Conservation (phyloP, 2,113 vertebrate species). For the Passer montanus region DNA sequence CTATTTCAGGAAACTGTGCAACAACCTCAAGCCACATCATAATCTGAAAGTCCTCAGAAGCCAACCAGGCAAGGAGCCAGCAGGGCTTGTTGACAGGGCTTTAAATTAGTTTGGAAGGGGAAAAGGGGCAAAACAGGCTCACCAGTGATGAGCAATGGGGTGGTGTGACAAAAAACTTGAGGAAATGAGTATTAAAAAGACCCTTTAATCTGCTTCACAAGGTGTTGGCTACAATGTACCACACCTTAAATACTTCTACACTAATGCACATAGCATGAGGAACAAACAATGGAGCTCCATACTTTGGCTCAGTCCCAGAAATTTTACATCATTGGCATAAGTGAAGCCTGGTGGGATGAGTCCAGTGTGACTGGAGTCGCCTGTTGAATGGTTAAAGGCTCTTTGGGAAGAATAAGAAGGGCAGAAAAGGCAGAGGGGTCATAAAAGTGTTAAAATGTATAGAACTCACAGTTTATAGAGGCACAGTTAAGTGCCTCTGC, state of each 20-base stretch:
- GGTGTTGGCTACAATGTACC: not conserved
- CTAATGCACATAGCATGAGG: not conserved
- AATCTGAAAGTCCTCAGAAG: not conserved
- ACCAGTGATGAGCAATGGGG: no score
- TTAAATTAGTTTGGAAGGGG: not conserved
- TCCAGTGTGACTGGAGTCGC: not conserved
- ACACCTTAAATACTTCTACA: not conserved
- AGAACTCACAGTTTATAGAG: not conserved
- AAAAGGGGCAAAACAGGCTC: not conserved
- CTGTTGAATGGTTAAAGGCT: not conserved
- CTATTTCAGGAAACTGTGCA: not conserved
- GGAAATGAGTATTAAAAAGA: not conserved
- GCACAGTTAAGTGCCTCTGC: not conserved
- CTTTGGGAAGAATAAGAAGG: not conserved
- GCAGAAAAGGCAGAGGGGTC: not conserved
- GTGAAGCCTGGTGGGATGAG: not conserved
- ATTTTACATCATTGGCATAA: not conserved
- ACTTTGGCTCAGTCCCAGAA: not conserved
- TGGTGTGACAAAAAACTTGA: not conserved
- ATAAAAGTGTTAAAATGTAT: not conserved
- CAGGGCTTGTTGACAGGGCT: not conserved
- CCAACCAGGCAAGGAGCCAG: not conserved
- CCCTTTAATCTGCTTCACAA: not conserved
- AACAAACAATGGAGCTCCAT: rapidly evolving
- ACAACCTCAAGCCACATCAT: not conserved